Percentiles rank a stretch among this genome's conserved stretches.
These are phyloP conservation scores for Oriolus oriolus DNA, from an alignment of 2,113 vertebrate genomes.

Conservation along the genomic window DNA sequence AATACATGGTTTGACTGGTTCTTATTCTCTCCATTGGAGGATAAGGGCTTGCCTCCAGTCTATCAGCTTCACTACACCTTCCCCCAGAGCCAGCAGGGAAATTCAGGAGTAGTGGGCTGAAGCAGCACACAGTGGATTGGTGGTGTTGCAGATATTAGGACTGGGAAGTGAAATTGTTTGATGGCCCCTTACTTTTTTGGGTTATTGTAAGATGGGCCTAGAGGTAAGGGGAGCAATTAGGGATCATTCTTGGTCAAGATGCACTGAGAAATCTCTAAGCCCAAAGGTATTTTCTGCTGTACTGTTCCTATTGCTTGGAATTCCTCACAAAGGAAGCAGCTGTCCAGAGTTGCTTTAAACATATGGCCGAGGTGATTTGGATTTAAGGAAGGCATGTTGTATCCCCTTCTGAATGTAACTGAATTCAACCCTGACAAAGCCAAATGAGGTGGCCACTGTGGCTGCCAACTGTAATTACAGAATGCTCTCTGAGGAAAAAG, in stretches of 20 bases:
- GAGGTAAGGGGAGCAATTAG: neutral
- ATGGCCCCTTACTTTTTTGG: neutral
- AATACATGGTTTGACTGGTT: neutral
- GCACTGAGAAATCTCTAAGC: neutral
- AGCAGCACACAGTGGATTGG: neutral
- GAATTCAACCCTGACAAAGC: neutral
- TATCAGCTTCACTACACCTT: neutral
- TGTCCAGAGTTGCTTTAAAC: neutral
- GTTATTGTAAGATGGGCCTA: neutral
- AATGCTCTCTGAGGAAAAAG: neutral
- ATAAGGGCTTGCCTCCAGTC: neutral
- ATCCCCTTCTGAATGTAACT: neutral
- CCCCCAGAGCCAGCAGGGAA: neutral
- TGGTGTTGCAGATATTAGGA: neutral
- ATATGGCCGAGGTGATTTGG: neutral
- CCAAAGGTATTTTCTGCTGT: neutral
- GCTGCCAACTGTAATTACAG: constrained; percentile 5
- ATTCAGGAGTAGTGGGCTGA: neutral
- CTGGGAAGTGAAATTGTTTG: neutral
- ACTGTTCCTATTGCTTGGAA: neutral
- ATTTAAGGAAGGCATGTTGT: neutral
- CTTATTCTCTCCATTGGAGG: neutral
- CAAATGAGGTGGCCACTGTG: neutral
- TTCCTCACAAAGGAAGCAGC: neutral
- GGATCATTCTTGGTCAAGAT: neutral